Base-by-base conservation (phyloP, 2,797 vertebrate genomes). In the Phataginus tricuspis region DNA sequence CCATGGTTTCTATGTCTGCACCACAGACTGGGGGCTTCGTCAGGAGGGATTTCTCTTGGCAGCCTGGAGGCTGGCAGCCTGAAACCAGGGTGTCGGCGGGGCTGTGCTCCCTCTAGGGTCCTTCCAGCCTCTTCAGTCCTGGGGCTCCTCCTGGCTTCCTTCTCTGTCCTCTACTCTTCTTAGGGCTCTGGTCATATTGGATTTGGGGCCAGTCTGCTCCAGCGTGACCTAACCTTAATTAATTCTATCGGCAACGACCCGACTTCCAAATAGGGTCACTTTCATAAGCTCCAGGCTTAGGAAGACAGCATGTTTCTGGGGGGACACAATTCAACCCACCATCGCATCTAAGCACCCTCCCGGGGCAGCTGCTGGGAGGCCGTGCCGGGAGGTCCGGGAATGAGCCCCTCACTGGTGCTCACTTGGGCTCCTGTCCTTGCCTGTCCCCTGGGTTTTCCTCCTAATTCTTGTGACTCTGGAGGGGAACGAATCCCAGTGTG, bases 281-380 rank as follows among this genome's bases (percentile, higher is more conserved):
- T 18, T 45, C 61, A 3, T 3, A 7, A 23, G 45, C 16, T 0
- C 0, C 4, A 23, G n/a, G 63, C 12, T 51, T 51, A 51, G 31
- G 61, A 66, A 21, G 18, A 11, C 23, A 37, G 14, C 21, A 27
- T 13, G 9, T 34, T 66, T 84, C 5, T 2, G 21, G 13, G 31
- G 39, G 27, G 23, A 71, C 68, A 64, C 42, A 31, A 31, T 49
- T 49, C 42, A 49, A 31, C 15, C 71, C 9, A 49, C 4, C 1
- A 27, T 9, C 31, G 18, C 71, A 49, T 74, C 29, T 49, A 2
- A 29, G 27, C 18, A 15, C 42, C 14, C 42, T 49, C 42, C 8
- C 15, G 18, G 42, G 16, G 45, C 4, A 9, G 27, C 5, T 18
- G 9, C 42, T 31, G 15, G 5, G 71, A 9, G 42, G 64, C 71